Evolutionary conservation across 2,797 vertebrate species (phyloP).

Genomic region (Chelon auratus): DNA sequence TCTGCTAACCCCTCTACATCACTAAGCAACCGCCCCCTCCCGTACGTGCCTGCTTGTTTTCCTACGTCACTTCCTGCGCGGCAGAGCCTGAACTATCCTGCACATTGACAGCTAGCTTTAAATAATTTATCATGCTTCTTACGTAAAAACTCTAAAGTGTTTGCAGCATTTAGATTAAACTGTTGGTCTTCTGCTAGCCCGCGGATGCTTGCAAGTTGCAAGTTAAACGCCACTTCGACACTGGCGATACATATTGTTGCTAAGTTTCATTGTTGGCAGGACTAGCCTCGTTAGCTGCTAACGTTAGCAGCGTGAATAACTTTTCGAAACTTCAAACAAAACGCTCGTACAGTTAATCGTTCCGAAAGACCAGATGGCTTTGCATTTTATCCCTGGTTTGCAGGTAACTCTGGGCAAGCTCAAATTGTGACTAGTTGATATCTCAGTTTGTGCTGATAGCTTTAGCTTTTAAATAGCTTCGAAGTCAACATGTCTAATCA

Average conservation of each 20-base stretch:
- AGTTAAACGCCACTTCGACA: not conserved
- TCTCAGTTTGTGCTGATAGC: not conserved
- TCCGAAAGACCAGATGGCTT: not conserved
- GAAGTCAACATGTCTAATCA: slow-evolving; percentile 85
- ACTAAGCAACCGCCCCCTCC: not conserved
- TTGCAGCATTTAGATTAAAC: not conserved
- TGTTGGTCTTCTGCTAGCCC: accelerated
- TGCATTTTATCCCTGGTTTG: not conserved
- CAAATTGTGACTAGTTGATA: not conserved
- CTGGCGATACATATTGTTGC: not conserved
- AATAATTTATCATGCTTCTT: accelerated
- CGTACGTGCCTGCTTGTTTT: slow-evolving; percentile 63
- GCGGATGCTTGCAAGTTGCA: not conserved
- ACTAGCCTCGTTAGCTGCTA: slow-evolving; percentile 46
- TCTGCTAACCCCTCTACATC: not conserved
- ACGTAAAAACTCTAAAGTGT: accelerated
- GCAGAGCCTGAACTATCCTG: slow-evolving; percentile 5
- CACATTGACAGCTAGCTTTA: not conserved
- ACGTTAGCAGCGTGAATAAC: slow-evolving; percentile 23
- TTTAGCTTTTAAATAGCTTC: not conserved
- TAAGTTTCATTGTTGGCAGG: not conserved
- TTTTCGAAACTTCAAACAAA: not conserved
- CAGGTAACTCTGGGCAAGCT: not conserved
- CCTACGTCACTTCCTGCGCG: slow-evolving; percentile 78
- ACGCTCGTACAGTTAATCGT: not conserved